Conservation (phyloP, 1,140 invertebrate species). For the Wasmannia auropunctata region DNA sequence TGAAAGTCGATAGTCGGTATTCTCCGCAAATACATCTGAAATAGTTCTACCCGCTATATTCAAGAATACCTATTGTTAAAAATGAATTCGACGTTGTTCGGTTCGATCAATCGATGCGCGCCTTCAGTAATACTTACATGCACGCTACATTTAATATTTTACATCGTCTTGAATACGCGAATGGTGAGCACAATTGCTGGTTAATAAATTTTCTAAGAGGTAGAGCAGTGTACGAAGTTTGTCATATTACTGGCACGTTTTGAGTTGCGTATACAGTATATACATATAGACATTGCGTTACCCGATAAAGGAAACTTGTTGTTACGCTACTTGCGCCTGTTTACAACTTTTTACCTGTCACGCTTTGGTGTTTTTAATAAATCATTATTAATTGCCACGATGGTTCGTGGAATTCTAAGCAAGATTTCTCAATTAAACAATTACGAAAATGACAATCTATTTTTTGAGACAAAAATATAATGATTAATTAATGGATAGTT, state of each 20-base stretch:
- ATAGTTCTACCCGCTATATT: not conserved
- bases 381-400: conserved; percentile 13
- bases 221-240: conserved; percentile 20
- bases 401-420: not conserved
- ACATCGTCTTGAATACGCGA: conserved; percentile 24
- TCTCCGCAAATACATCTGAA: not conserved
- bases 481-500: not conserved
- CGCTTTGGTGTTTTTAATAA: not conserved
- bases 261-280: conserved; percentile 5
- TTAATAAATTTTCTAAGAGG: conserved; percentile 67
- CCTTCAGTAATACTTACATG: conserved; percentile 15
- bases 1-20: not conserved
- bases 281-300: conserved; percentile 37
- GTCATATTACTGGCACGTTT: conserved; percentile 42
- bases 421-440: conserved; percentile 13
- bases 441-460: not conserved
- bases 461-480: not conserved
- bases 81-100: not conserved
- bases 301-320: conserved; percentile 20
- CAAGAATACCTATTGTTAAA: not conserved
- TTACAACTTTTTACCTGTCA: conserved; percentile 20
- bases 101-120: not conserved
- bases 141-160: not conserved
- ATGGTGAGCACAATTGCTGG: conserved; percentile 42
- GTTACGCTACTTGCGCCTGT: not conserved